phyloP scores from a whole-genome alignment of 2,797 vertebrate species.

The Pygocentrus nattereri region DNA sequence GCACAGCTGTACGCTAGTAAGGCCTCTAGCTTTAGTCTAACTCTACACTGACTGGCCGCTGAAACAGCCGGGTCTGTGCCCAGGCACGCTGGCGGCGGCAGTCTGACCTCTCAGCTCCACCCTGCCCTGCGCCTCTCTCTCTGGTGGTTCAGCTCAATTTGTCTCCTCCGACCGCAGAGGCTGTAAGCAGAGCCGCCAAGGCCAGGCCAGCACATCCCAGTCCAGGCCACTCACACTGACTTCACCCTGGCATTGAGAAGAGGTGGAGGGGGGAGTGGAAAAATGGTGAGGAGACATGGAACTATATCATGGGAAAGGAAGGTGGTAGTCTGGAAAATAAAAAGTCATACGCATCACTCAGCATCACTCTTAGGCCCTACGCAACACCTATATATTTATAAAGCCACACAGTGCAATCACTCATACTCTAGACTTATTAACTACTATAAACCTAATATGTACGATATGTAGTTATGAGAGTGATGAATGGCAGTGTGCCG shows the following conservation, averaged over 20 bases:
- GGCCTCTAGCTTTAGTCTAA: not conserved
- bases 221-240: slow-evolving; percentile 1
- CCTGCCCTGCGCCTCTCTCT: slow-evolving; percentile 71
- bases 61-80: slow-evolving; percentile 7
- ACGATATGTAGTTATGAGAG: too few relatives aligned
- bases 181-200: slow-evolving; percentile 68
- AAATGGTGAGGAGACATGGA: not conserved
- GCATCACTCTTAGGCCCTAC: not conserved
- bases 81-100: slow-evolving; percentile 22
- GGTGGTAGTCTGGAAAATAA: not conserved
- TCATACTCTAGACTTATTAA: too few relatives aligned
- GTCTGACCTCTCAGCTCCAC: slow-evolving; percentile 69
- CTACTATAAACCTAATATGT: too few relatives aligned
- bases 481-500: too few relatives aligned
- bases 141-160: slow-evolving; percentile 74
- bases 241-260: not conserved
- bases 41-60: not conserved
- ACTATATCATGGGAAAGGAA: not conserved
- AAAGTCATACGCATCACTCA: not conserved
- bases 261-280: not conserved
- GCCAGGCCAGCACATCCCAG: slow-evolving; percentile 51
- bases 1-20: not conserved
- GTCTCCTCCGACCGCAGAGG: slow-evolving; percentile 70
- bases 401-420: too few relatives aligned
- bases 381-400: not conserved